Conservation (phyloP, 37 sponge, comb jelly and placozoan species). For the Beroe ovata region DNA sequence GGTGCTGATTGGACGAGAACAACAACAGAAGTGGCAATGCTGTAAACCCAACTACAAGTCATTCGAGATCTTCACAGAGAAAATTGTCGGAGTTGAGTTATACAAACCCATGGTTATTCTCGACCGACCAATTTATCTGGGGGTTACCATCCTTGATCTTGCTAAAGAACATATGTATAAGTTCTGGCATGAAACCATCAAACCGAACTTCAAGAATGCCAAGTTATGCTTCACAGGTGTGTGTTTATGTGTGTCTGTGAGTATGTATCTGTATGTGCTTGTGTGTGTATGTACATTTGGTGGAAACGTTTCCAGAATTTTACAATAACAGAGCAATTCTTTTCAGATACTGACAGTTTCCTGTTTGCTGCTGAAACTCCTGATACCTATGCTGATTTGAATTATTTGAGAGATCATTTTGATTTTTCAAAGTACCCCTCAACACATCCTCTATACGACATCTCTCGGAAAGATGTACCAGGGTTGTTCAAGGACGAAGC, state of each 20-base stretch:
- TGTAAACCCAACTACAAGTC: not conserved
- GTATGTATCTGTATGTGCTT: too few relatives aligned
- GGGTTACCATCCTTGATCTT: not conserved
- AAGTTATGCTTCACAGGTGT: constrained; percentile 4
- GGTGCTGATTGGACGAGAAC: not conserved
- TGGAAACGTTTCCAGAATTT: too few relatives aligned
- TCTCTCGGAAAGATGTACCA: not conserved
- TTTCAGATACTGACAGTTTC: not conserved
- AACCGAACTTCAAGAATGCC: not conserved
- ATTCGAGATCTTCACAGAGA: not conserved
- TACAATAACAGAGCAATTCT: too few relatives aligned
- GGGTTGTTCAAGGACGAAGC: constrained; percentile 7
- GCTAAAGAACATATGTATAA: not conserved
- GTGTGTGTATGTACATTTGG: too few relatives aligned
- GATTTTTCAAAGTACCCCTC: not conserved
- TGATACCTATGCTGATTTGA: not conserved
- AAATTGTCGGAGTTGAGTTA: not conserved
- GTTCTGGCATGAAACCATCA: constrained; percentile 1
- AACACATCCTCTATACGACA: not conserved
- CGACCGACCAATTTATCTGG: not conserved
- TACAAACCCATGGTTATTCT: not conserved
- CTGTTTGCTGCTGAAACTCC: not conserved
- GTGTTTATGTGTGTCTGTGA: not conserved
- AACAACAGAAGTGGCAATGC: not conserved
- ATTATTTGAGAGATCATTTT: not conserved